phyloP scores from a whole-genome alignment of 23 tunicate genomes.

The Diplosoma virens region DNA sequence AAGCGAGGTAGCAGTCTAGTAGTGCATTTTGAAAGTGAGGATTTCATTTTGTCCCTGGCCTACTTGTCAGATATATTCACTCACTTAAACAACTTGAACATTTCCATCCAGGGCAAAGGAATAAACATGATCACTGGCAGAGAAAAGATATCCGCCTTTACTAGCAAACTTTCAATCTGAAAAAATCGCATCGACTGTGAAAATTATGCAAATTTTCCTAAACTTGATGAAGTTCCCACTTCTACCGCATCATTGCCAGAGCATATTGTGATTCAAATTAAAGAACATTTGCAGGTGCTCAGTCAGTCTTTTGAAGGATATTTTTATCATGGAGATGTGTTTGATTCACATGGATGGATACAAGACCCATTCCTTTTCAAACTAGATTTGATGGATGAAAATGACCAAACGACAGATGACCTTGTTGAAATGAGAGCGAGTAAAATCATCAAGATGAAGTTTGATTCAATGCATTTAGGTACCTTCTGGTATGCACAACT shows the following conservation, averaged over 20 bases:
- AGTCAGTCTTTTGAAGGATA: conserved; percentile 30
- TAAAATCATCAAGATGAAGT: conserved; percentile 7
- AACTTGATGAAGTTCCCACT: conserved; percentile 27
- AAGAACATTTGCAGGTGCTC: conserved; percentile 30
- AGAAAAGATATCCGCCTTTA: conserved; percentile 35
- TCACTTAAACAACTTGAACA: conserved; percentile 36
- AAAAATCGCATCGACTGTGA: conserved; percentile 27
- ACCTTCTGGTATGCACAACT: conserved; percentile 14
- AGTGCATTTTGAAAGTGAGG: conserved; percentile 29
- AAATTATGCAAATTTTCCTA: conserved; percentile 32
- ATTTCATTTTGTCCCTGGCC: conserved; percentile 37
- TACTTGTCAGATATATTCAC: conserved; percentile 34
- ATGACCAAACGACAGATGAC: conserved; percentile 17
- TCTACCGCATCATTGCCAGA: conserved; percentile 23
- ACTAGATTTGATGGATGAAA: conserved; percentile 14
- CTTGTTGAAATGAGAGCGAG: conserved; percentile 17
- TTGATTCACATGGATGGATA: conserved; percentile 13
- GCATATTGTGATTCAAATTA: conserved; percentile 19
- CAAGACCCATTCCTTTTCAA: conserved; percentile 18
- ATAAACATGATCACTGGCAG: conserved; percentile 35
- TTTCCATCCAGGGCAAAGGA: conserved; percentile 32
- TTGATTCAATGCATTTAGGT: conserved; percentile 11
- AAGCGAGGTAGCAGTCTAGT: conserved; percentile 17
- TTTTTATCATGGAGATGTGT: conserved; percentile 13
- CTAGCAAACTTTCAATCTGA: conserved; percentile 32